Evolutionary conservation across 2,797 vertebrate species (phyloP).

Genomic region (Schizothorax lantsangensis): DNA sequence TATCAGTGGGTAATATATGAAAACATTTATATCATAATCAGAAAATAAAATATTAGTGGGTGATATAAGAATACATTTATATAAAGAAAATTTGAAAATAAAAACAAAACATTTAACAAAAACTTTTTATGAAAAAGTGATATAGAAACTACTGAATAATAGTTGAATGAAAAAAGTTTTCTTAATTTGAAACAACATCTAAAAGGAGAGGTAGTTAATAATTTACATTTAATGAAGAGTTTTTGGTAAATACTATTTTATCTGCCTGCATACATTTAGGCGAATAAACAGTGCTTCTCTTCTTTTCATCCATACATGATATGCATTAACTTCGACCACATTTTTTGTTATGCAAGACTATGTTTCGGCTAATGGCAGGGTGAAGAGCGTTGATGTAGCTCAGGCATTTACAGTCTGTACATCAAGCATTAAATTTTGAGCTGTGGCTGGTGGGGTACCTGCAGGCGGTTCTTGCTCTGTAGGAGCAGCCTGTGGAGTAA

Average conservation of each 20-base stretch:
- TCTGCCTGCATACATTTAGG: neutral
- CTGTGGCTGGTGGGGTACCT: slow-evolving; percentile 72
- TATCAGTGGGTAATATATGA: neutral
- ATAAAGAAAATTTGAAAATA: neutral
- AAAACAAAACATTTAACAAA: too few species aligned
- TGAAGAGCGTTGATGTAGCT: neutral
- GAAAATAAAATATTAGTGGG: neutral
- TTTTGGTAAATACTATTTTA: neutral
- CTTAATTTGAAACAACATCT: neutral
- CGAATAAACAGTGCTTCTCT: neutral
- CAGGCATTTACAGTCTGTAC: slow-evolving; percentile 3
- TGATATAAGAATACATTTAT: neutral
- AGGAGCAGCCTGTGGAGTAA: slow-evolving; percentile 83
- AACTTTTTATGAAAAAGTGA: neutral
- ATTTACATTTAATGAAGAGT: neutral
- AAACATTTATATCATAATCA: neutral
- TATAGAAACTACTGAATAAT: neutral
- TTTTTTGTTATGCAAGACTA: slow-evolving; percentile 8
- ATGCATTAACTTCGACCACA: too few species aligned
- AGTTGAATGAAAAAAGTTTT: neutral
- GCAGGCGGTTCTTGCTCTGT: slow-evolving; percentile 84
- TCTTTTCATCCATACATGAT: neutral
- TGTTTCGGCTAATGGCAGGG: neutral
- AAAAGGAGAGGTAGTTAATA: neutral
- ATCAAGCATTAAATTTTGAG: neutral